Percentiles rank a stretch among this genome's conserved stretches.
These are phyloP conservation scores for Cheilosia variabilis DNA, from an alignment of 2,888 invertebrate genomes.

Conservation along the genomic window DNA sequence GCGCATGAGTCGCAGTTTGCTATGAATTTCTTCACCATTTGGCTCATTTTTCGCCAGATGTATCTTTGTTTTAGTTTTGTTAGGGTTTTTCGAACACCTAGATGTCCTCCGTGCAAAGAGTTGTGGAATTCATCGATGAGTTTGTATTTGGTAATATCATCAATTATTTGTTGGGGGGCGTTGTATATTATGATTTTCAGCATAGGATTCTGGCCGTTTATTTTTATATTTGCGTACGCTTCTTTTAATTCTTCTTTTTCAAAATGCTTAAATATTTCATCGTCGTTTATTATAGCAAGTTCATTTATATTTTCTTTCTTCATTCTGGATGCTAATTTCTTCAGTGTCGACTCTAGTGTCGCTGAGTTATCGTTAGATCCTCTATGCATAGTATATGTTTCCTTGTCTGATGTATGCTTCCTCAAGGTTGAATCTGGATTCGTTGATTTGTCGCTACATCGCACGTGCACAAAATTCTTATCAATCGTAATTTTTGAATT, in stretches of 20 bases:
- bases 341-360: constrained; percentile 8
- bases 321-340: constrained; percentile 8
- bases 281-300: not conserved
- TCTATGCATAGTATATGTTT: not conserved
- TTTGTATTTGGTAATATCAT: constrained; percentile 17
- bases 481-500: too few relatives aligned
- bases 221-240: not conserved
- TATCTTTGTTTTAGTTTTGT: constrained; percentile 34
- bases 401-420: not conserved
- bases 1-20: constrained; percentile 17
- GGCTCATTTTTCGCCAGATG: constrained; percentile 36
- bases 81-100: constrained; percentile 18
- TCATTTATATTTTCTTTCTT: constrained; percentile 1
- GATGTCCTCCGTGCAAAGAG: constrained; percentile 26
- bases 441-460: not conserved
- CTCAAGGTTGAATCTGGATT: constrained; percentile 5
- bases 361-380: constrained; percentile 5
- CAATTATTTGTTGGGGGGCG: constrained; percentile 1
- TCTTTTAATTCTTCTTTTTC: not conserved
- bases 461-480: too few relatives aligned
- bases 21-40: constrained; percentile 35
- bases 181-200: constrained; percentile 1
- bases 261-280: not conserved
- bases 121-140: constrained; percentile 37
- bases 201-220: constrained; percentile 3